A percentile compares a stretch with the other conserved stretches of the same genome.
Evolutionary conservation across 2,888 invertebrate species (phyloP).

Genomic region (Polydrusus cervinus): DNA sequence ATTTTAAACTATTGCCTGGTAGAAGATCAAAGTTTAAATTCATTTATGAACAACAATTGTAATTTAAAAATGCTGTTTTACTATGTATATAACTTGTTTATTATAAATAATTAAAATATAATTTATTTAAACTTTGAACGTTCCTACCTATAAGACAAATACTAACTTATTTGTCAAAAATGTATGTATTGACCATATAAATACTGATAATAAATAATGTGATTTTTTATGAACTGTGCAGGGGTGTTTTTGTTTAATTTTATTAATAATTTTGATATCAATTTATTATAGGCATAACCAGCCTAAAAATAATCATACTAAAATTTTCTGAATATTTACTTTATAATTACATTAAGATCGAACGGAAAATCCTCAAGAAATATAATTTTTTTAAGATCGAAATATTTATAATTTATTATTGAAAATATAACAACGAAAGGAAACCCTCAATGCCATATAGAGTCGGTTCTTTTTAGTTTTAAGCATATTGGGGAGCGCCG

Average conservation of each 20-base stretch:
- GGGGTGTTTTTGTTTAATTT: neutral
- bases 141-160: neutral
- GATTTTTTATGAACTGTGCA: conserved; percentile 13
- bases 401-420: too few species aligned
- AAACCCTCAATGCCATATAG: too few species aligned
- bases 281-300: neutral
- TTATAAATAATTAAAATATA: neutral
- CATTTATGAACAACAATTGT: neutral
- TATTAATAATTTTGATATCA: neutral
- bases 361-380: too few species aligned
- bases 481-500: too few species aligned
- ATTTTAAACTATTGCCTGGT: neutral
- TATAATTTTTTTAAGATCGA: too few species aligned
- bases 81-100: neutral
- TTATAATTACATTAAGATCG: too few species aligned
- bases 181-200: conserved; percentile 20
- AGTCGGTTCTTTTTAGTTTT: too few species aligned
- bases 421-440: too few species aligned
- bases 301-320: too few species aligned
- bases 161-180: neutral
- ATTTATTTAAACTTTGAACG: conserved; percentile 15
- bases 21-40: conserved; percentile 9
- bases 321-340: too few species aligned
- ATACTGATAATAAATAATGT: conserved; percentile 21
- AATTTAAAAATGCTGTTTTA: neutral